Evolutionary conservation across 2,888 invertebrate species (phyloP).

Genomic region (Heteropelma amictum): DNA sequence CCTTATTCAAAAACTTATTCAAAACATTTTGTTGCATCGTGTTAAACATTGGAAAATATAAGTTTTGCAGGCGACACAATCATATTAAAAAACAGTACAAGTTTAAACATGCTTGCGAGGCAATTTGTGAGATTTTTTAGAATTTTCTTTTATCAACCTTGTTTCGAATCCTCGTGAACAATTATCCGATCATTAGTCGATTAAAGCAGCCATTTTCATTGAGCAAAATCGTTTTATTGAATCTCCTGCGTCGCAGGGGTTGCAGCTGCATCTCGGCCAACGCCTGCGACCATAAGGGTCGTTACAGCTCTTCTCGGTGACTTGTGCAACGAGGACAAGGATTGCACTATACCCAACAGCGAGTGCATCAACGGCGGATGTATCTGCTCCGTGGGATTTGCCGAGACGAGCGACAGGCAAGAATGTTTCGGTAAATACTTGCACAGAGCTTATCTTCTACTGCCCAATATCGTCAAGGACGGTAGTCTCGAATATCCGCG

Average conservation of each 20-base stretch:
- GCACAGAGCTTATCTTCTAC: neutral
- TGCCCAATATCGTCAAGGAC: neutral
- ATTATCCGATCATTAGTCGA: neutral
- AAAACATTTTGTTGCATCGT: too few relatives aligned
- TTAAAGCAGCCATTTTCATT: neutral
- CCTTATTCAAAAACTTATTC: too few relatives aligned
- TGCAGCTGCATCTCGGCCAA: constrained; percentile 81
- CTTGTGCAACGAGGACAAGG: constrained; percentile 84
- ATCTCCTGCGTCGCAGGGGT: constrained; percentile 64
- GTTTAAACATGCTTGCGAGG: too few relatives aligned
- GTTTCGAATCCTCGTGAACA: too few relatives aligned
- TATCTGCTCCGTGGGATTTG: constrained; percentile 84
- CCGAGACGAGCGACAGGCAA: constrained; percentile 83
- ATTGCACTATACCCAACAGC: constrained; percentile 86
- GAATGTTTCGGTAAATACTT: constrained; percentile 80
- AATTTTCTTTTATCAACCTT: too few relatives aligned
- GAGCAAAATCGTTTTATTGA: constrained; percentile 32
- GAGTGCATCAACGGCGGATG: constrained; percentile 87
- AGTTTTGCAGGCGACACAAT: too few relatives aligned
- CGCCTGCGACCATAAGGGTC: constrained; percentile 82
- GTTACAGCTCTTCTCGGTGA: constrained; percentile 87
- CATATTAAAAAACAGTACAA: too few relatives aligned
- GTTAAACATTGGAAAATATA: too few relatives aligned
- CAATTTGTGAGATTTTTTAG: too few relatives aligned
- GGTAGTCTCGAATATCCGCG: neutral